Evolutionary conservation across 1,140 invertebrate species (phyloP), one percentile per base, ranked within the genome.

Genomic region (Potamilus streckersoni): DNA sequence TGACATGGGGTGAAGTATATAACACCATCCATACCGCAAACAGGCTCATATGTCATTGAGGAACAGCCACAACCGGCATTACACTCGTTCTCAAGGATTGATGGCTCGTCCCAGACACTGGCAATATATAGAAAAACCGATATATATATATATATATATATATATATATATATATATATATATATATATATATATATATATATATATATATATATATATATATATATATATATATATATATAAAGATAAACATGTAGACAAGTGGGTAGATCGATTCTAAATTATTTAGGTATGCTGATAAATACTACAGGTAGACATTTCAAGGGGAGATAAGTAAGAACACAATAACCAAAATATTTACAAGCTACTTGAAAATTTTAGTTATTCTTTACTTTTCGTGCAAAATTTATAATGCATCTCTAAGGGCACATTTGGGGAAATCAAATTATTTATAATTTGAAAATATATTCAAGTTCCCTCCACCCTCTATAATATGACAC

Each of bases 1-100:
- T 97, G 95, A 90, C 96, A 98, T 14, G 96, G 96, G 59, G 93
- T 94, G 85, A 94, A 95, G 90, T 97, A 98, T 1, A 96, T 96
- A 70, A 96, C 92, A 19, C 95, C 96, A 88, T 97, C 96, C 90
- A 95, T 95, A 62, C 96, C 96, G 89, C 96, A 98, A 73, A 98
- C 95, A 15, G 96, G 96, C 87, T 97, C 95, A 81, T 97, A 95
- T 85, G 96, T 94, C 79, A 94, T 95, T 87, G 94, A 82, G 56
- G 94, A 93, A 90, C 96, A 98, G 81, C 95, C 93, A 90, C 96
- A 98, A 79, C 95, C 95, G 86, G 95, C 94, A 90, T 98, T 98
- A 89, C 96, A 98, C 17, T 57, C 14, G 57, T 79, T 55, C 55
- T 62, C 56, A 55, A 61, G 57, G n/a, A 13, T 20, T 20, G 66